Evolutionary conservation across 2,113 vertebrate genomes (phyloP).

Genomic region (Cebidichthys violaceus): DNA sequence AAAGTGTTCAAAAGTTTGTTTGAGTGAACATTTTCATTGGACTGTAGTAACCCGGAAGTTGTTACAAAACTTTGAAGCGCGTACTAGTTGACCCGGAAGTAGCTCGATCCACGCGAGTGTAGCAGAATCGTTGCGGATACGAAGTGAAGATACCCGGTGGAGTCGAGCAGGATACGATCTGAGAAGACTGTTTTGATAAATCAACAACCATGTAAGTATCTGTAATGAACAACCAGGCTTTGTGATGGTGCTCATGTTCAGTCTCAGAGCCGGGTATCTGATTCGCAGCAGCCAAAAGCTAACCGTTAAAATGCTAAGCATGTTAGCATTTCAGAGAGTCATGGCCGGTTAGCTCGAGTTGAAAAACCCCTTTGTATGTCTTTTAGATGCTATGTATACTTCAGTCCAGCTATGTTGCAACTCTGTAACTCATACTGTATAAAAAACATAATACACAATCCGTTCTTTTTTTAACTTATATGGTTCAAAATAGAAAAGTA

Average conservation of each 20-base stretch:
- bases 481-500: neutral
- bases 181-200: neutral
- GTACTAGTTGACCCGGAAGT: slow-evolving; percentile 63
- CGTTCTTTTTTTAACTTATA: accelerated
- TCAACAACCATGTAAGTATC: slow-evolving; percentile 64
- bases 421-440: accelerated
- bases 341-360: slow-evolving; percentile 19
- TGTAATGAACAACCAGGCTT: accelerated
- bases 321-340: neutral
- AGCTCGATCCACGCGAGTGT: slow-evolving; percentile 26
- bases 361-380: neutral
- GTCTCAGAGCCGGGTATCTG: accelerated
- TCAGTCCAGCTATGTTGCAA: accelerated
- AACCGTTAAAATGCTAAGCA: neutral
- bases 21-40: too few species aligned
- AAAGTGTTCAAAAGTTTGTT: neutral
- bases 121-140: slow-evolving; percentile 38
- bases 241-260: accelerated
- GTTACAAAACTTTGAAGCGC: neutral
- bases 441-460: accelerated
- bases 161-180: neutral
- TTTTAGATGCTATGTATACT: accelerated
- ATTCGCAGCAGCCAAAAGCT: neutral
- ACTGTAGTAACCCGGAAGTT: slow-evolving; percentile 56
- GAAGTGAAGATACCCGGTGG: neutral